Conservation (phyloP, 1,140 invertebrate genomes). For the Heliconius nattereri region DNA sequence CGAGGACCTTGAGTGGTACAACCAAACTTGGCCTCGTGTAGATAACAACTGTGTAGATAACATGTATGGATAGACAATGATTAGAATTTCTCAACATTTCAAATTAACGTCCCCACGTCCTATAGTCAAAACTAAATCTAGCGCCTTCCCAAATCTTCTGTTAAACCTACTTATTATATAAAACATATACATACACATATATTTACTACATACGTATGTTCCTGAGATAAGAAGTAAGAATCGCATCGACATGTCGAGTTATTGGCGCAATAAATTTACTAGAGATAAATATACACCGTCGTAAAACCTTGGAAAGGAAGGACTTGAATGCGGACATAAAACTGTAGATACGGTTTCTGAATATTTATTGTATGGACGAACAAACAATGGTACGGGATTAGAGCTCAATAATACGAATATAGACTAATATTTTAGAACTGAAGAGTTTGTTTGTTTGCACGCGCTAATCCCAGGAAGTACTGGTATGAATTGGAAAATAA, state of each 20-base stretch:
- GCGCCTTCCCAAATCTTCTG: too few species aligned
- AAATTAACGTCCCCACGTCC: too few species aligned
- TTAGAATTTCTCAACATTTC: too few species aligned
- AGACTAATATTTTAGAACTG: neutral
- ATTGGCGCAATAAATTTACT: conserved; percentile 47
- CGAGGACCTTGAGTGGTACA: too few species aligned
- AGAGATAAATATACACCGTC: conserved; percentile 45
- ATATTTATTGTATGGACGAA: conserved; percentile 32
- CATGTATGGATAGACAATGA: too few species aligned
- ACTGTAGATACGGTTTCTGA: conserved; percentile 34
- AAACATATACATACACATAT: neutral
- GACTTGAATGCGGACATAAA: conserved; percentile 37
- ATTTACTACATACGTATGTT: neutral
- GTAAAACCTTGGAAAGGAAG: conserved; percentile 44
- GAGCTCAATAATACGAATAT: neutral
- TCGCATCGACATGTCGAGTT: conserved; percentile 35
- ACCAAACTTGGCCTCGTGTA: too few species aligned
- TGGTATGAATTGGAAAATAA: too few species aligned
- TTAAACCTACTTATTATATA: too few species aligned
- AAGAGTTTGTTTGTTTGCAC: neutral
- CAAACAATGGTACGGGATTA: conserved; percentile 27
- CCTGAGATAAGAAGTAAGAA: conserved; percentile 26
- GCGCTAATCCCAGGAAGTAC: neutral
- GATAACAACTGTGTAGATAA: too few species aligned
- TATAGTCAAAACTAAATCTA: too few species aligned